Evolutionary conservation across 2,888 invertebrate species (phyloP), one percentile per base, ranked within the genome.

Genomic region (Phasia obesa): DNA sequence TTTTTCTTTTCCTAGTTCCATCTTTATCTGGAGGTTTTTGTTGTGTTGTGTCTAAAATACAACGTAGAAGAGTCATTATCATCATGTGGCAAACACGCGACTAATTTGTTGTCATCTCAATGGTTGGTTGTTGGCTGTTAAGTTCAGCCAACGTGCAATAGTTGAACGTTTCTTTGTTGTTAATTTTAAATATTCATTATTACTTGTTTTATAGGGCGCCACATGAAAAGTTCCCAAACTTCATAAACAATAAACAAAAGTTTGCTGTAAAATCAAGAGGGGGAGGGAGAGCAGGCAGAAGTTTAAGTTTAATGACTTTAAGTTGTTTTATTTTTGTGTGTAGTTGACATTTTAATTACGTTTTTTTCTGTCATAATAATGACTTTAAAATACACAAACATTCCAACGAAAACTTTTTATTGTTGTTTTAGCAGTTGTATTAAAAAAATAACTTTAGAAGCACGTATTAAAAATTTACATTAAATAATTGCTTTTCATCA

Each of bases 31-130:
- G 19, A 17, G 19, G 55, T 55, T 62, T n/a, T 19, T 47, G 62
- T 59, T 53, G 47, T 47, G 62, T 59, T 53, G 47, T 62, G 17
- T 70, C 57, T 38, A 19, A 47, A 65, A 23, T 27, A 15, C 77
- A 62, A 65, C 71, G 49, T 83, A 79, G n/a, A n/a, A n/a, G n/a
- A n/a, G 62, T 83, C 79, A 79, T 76, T 62, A 81, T 55, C 80
- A 73, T 75, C 84, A 81, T 84, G 81, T 84, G 84, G 81, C 81
- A 85, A 81, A 78, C 74, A 83, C 80, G 78, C 78, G 81, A 77
- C 78, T 78, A 83, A 81, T 78, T 83, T 83, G 78, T 71, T 81
- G 84, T 81, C 77, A 80, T 81, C 84, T 81, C 81, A 80, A 71
- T 80, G 71, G 75, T 65, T 73, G 78, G 65, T 73, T 67, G 59